These are phyloP conservation scores for Lepidurus apus DNA, from an alignment of 1,140 invertebrate genomes.

Conservation along the genomic window DNA sequence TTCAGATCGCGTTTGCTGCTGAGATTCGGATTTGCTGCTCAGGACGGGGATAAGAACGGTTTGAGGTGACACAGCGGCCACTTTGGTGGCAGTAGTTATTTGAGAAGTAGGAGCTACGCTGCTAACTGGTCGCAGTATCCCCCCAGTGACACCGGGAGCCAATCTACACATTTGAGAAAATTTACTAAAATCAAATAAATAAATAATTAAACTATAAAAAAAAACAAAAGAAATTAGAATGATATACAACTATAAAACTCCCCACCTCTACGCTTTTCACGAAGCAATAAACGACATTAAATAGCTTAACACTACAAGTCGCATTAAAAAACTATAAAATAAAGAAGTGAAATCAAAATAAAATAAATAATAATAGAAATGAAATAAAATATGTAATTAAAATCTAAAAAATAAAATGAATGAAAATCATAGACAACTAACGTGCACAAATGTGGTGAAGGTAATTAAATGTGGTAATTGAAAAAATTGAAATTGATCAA, in stretches of 20 bases:
- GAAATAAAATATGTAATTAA: too few species aligned
- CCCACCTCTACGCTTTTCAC: too few species aligned
- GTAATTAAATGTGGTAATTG: too few species aligned
- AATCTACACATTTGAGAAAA: neutral
- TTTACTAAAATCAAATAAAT: neutral
- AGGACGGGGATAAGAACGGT: neutral
- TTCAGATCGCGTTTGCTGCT: constrained; percentile 7
- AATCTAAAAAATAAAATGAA: too few species aligned
- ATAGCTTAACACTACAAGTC: too few species aligned
- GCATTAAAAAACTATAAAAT: neutral
- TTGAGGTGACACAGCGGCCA: neutral
- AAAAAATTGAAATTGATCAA: too few species aligned
- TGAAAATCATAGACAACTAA: too few species aligned
- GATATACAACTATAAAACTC: too few species aligned
- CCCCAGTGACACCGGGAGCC: constrained; percentile 3
- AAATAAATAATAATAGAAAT: too few species aligned
- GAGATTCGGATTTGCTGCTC: neutral
- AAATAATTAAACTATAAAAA: neutral
- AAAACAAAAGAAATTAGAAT: neutral
- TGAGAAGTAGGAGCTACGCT: neutral
- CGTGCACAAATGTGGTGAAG: too few species aligned
- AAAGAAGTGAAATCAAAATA: neutral
- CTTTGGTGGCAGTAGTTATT: neutral
- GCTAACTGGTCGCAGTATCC: neutral
- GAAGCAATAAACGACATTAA: too few species aligned